phyloP scores from a whole-genome alignment of 2,888 invertebrate genomes.

The Amphiduros pacificus region DNA sequence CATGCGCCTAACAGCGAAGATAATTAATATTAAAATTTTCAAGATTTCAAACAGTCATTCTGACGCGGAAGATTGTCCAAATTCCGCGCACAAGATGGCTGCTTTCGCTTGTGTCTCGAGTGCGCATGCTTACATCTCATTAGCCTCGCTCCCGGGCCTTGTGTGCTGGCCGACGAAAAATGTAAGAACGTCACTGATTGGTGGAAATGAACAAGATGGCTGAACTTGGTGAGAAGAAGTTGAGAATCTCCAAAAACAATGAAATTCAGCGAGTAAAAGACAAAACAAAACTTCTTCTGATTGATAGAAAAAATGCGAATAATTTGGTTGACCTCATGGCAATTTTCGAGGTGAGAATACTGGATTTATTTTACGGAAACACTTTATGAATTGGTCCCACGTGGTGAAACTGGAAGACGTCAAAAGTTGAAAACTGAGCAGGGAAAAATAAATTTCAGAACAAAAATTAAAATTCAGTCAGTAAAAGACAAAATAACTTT shows the following conservation, averaged over 20 bases:
- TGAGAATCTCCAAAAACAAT: too few species aligned
- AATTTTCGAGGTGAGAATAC: slow-evolving; percentile 13
- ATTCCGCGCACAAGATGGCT: slow-evolving; percentile 17
- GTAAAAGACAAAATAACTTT: too few species aligned
- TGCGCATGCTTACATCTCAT: slow-evolving; percentile 7
- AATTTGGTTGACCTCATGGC: slow-evolving; percentile 21
- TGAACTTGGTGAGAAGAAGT: too few species aligned
- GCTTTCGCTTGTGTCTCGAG: neutral
- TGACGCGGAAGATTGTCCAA: neutral
- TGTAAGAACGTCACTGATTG: slow-evolving; percentile 6
- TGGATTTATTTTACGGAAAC: neutral
- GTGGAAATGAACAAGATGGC: too few species aligned
- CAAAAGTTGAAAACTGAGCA: too few species aligned
- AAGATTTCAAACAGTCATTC: slow-evolving; percentile 11
- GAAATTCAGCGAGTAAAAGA: slow-evolving; percentile 9
- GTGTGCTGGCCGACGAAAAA: neutral
- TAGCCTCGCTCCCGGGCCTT: slow-evolving; percentile 2
- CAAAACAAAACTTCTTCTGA: slow-evolving; percentile 17
- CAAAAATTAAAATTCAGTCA: too few species aligned
- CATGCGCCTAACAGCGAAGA: neutral
- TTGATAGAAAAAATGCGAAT: slow-evolving; percentile 23
- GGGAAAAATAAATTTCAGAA: too few species aligned
- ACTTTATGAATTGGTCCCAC: neutral
- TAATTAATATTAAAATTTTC: slow-evolving; percentile 10
- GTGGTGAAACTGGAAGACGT: too few species aligned